phyloP scores from a whole-genome alignment of 2,888 invertebrate species.

The Eupithecia vulgata region DNA sequence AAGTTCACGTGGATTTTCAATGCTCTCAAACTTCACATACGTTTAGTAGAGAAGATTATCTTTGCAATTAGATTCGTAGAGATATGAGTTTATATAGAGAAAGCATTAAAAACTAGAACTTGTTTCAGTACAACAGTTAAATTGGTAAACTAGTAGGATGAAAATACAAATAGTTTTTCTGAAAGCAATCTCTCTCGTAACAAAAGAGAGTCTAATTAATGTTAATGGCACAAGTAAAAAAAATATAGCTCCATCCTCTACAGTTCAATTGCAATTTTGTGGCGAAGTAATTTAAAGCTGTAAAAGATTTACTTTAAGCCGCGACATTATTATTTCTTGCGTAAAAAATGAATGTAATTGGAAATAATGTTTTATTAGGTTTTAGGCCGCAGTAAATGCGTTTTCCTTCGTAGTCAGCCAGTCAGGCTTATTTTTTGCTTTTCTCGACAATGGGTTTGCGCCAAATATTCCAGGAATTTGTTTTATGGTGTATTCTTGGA shows the following conservation, averaged over 20 bases:
- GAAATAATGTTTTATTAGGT: constrained; percentile 18
- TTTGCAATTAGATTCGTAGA: neutral
- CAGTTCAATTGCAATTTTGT: constrained; percentile 34
- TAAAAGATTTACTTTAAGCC: constrained; percentile 18
- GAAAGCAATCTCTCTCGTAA: neutral
- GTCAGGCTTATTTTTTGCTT: constrained; percentile 4
- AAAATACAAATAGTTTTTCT: neutral
- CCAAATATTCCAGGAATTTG: constrained; percentile 21
- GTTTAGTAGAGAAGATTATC: neutral
- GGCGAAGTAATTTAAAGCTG: constrained; percentile 28
- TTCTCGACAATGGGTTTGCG: constrained; percentile 7
- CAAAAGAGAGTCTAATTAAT: constrained; percentile 34
- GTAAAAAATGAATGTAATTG: constrained; percentile 13
- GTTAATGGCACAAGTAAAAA: constrained; percentile 38
- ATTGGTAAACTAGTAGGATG: neutral
- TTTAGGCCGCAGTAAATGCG: constrained; percentile 10
- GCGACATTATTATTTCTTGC: constrained; percentile 17
- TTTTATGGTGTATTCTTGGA: constrained; percentile 9
- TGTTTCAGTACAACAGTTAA: neutral
- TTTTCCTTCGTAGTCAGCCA: constrained; percentile 7
- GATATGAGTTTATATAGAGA: neutral
- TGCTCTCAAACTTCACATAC: neutral
- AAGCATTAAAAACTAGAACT: neutral
- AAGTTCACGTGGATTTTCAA: neutral
- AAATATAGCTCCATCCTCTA: constrained; percentile 26